Evolutionary conservation across 2,888 invertebrate genomes (phyloP).

Genomic region (Axea sp.): DNA sequence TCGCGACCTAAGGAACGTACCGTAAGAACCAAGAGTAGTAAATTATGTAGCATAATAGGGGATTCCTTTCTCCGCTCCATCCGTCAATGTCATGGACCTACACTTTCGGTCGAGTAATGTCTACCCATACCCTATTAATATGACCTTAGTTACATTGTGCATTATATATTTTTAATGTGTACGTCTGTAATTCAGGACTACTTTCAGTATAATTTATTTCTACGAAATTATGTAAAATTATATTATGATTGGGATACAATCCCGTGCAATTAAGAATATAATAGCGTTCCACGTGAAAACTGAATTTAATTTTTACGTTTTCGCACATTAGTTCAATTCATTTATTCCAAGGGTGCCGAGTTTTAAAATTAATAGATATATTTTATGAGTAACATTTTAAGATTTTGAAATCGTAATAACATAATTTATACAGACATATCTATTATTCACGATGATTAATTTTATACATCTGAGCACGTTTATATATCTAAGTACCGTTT

Average conservation of each 20-base stretch:
- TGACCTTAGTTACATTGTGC: conserved; percentile 65
- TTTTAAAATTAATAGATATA: too few relatives aligned
- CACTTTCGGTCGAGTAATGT: conserved; percentile 63
- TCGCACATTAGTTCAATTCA: conserved; percentile 29
- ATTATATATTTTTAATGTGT: conserved; percentile 60
- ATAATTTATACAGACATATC: too few relatives aligned
- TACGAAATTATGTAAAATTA: conserved; percentile 49
- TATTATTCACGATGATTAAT: too few relatives aligned
- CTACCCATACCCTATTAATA: conserved; percentile 68
- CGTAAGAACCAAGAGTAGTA: conserved; percentile 65
- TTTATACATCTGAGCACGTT: too few relatives aligned
- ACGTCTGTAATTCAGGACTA: conserved; percentile 11
- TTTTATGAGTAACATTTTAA: too few relatives aligned
- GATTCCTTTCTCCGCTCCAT: conserved; percentile 73
- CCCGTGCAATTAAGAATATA: conserved; percentile 37
- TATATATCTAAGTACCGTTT: too few relatives aligned
- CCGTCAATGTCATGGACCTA: conserved; percentile 74
- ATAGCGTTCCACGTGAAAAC: conserved; percentile 11
- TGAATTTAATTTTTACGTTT: conserved; percentile 18
- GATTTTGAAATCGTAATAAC: too few relatives aligned
- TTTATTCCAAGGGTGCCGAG: conserved; percentile 4
- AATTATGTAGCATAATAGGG: conserved; percentile 76
- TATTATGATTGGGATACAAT: conserved; percentile 40
- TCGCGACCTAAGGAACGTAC: conserved; percentile 57
- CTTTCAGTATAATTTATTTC: conserved; percentile 56